Evolutionary conservation across 2,888 invertebrate species (phyloP).

Genomic region (Epinotia ramella): DNA sequence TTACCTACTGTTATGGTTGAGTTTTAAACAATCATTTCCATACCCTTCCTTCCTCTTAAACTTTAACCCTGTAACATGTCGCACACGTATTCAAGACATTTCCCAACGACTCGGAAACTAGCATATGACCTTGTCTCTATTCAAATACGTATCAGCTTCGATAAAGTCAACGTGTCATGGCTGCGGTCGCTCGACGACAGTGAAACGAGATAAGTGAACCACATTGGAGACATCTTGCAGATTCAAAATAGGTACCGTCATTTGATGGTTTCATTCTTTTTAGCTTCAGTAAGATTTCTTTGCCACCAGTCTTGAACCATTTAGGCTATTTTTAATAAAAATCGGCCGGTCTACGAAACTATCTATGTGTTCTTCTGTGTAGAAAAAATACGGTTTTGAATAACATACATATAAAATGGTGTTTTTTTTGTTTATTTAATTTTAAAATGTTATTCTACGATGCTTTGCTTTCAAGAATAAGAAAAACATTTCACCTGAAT

Average conservation of each 20-base stretch:
- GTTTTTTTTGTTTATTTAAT: no score
- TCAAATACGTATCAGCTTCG: constrained; percentile 18
- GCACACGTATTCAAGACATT: constrained; percentile 9
- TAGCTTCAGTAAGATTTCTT: background rate
- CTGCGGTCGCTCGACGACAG: background rate
- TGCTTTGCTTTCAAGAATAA: no score
- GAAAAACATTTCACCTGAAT: no score
- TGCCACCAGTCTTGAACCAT: no score
- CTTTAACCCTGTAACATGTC: background rate
- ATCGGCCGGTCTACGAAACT: no score
- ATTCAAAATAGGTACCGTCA: no score
- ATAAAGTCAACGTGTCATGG: constrained; percentile 20
- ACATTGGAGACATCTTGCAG: background rate
- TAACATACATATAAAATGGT: no score
- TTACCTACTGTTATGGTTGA: background rate
- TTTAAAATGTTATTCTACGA: no score
- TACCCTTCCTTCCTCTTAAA: background rate
- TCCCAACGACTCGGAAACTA: constrained; percentile 4
- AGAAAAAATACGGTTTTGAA: no score
- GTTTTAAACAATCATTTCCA: background rate
- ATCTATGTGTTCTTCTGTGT: no score
- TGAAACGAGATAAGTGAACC: background rate
- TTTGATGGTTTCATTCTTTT: no score
- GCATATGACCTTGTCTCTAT: constrained; percentile 2
- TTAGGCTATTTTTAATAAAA: no score